Conservation (phyloP, 1,140 invertebrate genomes). For the Myzus persicae region DNA sequence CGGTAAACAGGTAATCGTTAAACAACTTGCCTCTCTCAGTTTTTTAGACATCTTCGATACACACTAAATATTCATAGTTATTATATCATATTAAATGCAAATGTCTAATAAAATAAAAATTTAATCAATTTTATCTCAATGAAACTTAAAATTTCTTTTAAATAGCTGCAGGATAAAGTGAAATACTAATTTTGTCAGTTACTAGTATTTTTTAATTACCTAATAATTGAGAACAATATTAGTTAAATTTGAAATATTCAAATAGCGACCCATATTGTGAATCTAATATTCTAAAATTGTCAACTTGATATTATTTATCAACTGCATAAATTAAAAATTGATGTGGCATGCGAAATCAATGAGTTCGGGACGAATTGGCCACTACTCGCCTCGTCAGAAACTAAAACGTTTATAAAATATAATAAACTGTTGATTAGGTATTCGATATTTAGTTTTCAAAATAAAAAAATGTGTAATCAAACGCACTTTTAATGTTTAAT, state of each 20-base stretch:
- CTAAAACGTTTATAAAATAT: neutral
- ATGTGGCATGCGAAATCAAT: too few relatives aligned
- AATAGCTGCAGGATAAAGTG: neutral
- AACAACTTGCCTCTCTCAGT: neutral
- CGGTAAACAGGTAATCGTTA: slow-evolving; percentile 4
- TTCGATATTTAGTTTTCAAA: neutral
- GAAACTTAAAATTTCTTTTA: neutral
- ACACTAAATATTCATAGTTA: neutral
- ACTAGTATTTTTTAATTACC: neutral
- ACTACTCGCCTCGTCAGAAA: neutral
- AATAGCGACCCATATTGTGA: neutral
- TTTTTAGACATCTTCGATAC: neutral
- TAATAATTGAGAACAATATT: neutral
- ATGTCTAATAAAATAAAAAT: neutral
- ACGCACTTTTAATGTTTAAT: neutral
- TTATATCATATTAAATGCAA: neutral
- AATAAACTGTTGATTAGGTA: neutral
- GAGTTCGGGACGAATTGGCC: too few relatives aligned
- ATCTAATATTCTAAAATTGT: neutral
- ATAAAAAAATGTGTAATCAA: neutral
- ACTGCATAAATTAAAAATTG: neutral
- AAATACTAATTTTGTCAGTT: neutral
- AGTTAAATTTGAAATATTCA: neutral
- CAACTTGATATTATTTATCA: neutral
- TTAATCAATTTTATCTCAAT: neutral